These are phyloP conservation scores for Cheiracanthium punctorium DNA, from an alignment of 2,888 invertebrate species.

Conservation along the genomic window DNA sequence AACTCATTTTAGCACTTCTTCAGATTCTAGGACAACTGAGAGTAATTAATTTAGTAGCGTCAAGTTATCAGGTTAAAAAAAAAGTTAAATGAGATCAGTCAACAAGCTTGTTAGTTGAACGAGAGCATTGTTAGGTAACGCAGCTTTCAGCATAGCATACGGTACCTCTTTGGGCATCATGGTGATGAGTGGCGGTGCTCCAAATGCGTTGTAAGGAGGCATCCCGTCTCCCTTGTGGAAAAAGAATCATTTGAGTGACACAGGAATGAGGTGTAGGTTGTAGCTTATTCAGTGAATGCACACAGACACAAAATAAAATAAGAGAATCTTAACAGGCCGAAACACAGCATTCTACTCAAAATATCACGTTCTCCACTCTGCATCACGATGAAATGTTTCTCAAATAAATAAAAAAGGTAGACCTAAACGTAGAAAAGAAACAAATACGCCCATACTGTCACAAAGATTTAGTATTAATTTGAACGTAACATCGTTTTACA, in stretches of 20 bases:
- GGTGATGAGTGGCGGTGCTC: conserved; percentile 49
- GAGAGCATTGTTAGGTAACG: not conserved
- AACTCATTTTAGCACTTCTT: no score
- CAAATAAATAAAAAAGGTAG: no score
- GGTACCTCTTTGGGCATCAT: conserved; percentile 66
- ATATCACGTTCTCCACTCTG: no score
- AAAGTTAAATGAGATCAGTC: not conserved
- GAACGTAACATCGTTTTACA: no score
- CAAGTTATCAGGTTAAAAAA: not conserved
- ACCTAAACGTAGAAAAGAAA: no score
- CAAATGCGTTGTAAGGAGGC: conserved; percentile 47
- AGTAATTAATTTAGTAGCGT: conserved; percentile 20
- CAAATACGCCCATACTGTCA: no score
- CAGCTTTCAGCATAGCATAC: conserved; percentile 12
- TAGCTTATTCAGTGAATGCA: not conserved
- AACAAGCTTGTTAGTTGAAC: not conserved
- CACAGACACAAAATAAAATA: not conserved
- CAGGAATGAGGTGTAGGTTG: not conserved
- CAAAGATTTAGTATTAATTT: no score
- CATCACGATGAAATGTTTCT: no score
- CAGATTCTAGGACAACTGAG: no score
- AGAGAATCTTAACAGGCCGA: no score
- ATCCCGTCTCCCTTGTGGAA: conserved; percentile 66
- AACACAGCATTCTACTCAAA: no score
- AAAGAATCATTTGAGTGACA: conserved; percentile 35